Base-by-base conservation (phyloP, 2,113 vertebrate genomes). In the Ctenodactylus gundi region DNA sequence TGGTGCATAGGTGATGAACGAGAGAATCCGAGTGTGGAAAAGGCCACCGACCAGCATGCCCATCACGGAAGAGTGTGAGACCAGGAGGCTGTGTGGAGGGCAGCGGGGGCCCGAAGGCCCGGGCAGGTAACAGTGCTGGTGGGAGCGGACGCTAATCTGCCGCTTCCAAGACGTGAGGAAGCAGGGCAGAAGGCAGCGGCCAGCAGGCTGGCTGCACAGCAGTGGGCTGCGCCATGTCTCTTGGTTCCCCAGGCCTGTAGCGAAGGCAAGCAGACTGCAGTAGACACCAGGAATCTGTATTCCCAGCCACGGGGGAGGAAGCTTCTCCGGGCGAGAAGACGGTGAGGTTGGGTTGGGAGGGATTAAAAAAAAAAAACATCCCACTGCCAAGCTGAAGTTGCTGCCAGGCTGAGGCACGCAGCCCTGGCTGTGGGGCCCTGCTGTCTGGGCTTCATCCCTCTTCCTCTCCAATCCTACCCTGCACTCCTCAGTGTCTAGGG, bases 141-240 rank as follows among this genome's bases (percentile, higher is more conserved):
- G 3, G 20, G 29, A n/a, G n/a, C 17, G 80, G 7, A 21, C 2
- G 29, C 46, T 57, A 49, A 41, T 18, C 0, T 34, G 23, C 36
- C 17, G 41, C 44, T 36, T 83, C 39, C 17, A 36, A 46, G 67
- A 25, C 49, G 68, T 12, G 21, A 36, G 23, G 64, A 17, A 6
- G 23, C 11, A 39, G 53, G 46, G 44, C 82, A 46, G 76, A 67
- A 36, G 49, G n/a, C 31, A 58, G 27, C 3, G 41, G 36, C 57
- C 41, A 23, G 27, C 0, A 0, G 17, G 53, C 3, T 15, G 4
- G 15, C 21, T 55, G 7, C 27, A 2, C 14, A 2, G 64, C 44
- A 64, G 57, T 49, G 25, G 57, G 34, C 64, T 4, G 27, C 13
- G 31, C 29, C 25, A 36, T 18, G 7, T 55, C 85, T 75, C 41